Base-by-base conservation (phyloP, 2,113 vertebrate genomes). In the Coturnix japonica region DNA sequence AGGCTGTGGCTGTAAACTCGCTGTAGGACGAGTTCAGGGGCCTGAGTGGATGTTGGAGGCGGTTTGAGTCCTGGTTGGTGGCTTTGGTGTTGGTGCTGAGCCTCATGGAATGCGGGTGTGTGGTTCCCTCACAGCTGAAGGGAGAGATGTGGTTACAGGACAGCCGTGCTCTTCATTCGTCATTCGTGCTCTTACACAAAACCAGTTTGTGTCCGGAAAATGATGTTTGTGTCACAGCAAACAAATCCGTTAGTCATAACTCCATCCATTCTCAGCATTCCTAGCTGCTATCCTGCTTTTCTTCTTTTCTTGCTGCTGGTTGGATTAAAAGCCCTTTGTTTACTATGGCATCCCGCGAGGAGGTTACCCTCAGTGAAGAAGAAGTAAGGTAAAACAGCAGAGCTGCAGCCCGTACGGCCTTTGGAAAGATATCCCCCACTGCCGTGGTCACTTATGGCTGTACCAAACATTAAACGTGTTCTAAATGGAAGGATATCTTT, bases 301-400 rank as follows among this genome's bases (percentile, higher is more conserved):
- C 76, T 97, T 93, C 96, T 95, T 96, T 95, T 96, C 93, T 97
- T 97, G 91, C 97, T 97, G 97, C 97, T 98, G 96, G 97, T 95
- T 96, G 97, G 97, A 98, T 96, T 97, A 97, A 97, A 97, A 95
- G 73, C 85, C 46, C 3, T 96, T 95, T 96, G 92, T 90, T 96
- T 97, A 41, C 96, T 95, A 98, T 98, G 97, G 98, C 97, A 83
- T 97, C 97, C 74, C 82, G 92, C 82, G 97, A 97, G 92, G 97
- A 97, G 95, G 96, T 97, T 96, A 97, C 97, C 93, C 71, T 97
- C 94, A 96, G 57, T 98, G 97, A 98, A 96, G 97, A 98, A 94
- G 97, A 97, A 77, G 76, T 97, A 96, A 98, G 98, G 98, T 98
- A 98, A 98, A 96, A 95, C 83, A 81, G 51, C 44, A 81, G 47